Evolutionary conservation across 2,113 vertebrate species (phyloP), one percentile per base, ranked within the genome.

Genomic region (Misgurnus mizolepis): DNA sequence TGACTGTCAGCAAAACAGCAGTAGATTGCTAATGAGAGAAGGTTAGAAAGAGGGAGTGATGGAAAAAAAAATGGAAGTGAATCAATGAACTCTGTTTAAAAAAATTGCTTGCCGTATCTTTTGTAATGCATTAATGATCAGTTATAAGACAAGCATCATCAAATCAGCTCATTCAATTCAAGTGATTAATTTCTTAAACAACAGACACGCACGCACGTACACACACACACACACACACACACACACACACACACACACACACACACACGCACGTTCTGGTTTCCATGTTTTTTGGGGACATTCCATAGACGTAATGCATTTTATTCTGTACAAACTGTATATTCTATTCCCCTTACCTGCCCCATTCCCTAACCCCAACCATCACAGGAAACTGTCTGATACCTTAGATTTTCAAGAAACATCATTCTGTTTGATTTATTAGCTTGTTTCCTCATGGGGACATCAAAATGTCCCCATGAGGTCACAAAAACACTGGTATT

Each of bases 21-120:
- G 41, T 47, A 17, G 3, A 8, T 62, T 62, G 4, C 43, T 75
- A 75, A 64, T 75, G 72, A 75, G 72, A 62, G 18, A 49, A 58
- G 55, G 55, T n/a, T 8, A 18, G 55, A 58, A 58, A 8, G n/a
- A 58, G 6, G 34, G 40, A 45, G 11, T 55, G 71, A 61, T 47
- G 7, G 45, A 45, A 49, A 22, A 53, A 53, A 47, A 17, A 60
- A 60, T 9, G 15, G 12, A 40, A 22, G 71, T 58, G 71, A 74
- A 34, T 34, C 27, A 34, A 3, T 34, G 3, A 34, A 34, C 1
- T 40, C 34, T 56, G n/a, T 12, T n/a, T 49, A 22, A 4, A 50
- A 69, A 27, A 27, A 60, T 22, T 60, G 15, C 17, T 43, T 61
- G 40, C 11, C 14, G 10, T 60, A 58, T 14, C 40, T 60, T 55